phyloP scores from a whole-genome alignment of 2,888 invertebrate species.

The Macropis europaea region DNA sequence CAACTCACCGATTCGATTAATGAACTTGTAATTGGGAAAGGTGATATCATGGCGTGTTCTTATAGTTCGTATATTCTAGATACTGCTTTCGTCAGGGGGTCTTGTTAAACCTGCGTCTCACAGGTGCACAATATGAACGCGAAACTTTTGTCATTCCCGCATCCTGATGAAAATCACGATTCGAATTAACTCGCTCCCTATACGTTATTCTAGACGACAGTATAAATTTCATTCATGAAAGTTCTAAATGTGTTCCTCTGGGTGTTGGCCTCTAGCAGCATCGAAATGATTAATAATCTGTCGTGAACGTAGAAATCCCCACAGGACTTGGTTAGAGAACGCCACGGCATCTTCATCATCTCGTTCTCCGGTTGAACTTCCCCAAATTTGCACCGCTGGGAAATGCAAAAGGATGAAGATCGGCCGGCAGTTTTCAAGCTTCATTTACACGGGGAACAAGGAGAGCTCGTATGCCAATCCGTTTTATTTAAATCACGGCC shows the following conservation, averaged over 20 bases:
- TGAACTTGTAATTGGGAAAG: neutral
- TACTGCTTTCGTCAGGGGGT: neutral
- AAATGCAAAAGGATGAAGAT: constrained; percentile 11
- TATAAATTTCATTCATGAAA: constrained; percentile 52
- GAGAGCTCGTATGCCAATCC: constrained; percentile 49
- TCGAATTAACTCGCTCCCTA: constrained; percentile 42
- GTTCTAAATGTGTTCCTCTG: constrained; percentile 44
- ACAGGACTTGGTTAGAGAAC: constrained; percentile 52
- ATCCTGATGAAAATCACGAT: constrained; percentile 31
- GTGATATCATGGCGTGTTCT: neutral
- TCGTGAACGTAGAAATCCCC: constrained; percentile 54
- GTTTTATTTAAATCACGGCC: constrained; percentile 66
- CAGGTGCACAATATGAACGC: neutral
- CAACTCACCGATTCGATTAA: too few relatives aligned
- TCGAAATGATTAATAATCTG: constrained; percentile 63
- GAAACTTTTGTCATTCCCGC: constrained; percentile 8
- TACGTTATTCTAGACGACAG: constrained; percentile 48
- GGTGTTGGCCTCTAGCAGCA: constrained; percentile 32
- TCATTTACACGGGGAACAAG: constrained; percentile 31
- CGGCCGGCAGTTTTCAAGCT: constrained; percentile 34
- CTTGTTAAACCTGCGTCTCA: neutral
- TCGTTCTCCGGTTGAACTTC: constrained; percentile 33
- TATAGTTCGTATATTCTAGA: neutral
- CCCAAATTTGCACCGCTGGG: constrained; percentile 27
- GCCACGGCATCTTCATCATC: constrained; percentile 58